These are phyloP conservation scores for Phrixothrix hirtus DNA, from an alignment of 2,888 invertebrate genomes.

Conservation along the genomic window DNA sequence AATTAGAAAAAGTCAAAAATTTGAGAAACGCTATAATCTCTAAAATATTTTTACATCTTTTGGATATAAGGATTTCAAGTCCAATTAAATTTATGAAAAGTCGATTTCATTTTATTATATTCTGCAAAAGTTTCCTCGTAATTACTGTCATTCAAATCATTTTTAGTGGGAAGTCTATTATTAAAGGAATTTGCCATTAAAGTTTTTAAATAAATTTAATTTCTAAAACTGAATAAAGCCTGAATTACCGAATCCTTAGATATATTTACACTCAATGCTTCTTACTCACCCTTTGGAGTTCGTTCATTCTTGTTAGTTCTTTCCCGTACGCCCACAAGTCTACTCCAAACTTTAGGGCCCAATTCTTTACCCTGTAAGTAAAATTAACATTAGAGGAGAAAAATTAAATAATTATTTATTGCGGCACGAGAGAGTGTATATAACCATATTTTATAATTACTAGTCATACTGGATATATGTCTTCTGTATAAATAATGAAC, in stretches of 20 bases:
- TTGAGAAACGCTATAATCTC: no score
- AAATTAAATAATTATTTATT: no score
- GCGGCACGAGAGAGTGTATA: no score
- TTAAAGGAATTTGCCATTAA: conserved; percentile 16
- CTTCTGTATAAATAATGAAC: no score
- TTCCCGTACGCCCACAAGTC: conserved; percentile 88
- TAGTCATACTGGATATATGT: no score
- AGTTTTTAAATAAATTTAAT: conserved; percentile 11
- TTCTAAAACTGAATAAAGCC: neutral
- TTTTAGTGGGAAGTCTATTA: conserved; percentile 7
- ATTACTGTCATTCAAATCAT: conserved; percentile 17
- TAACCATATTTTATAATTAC: no score
- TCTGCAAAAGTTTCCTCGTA: conserved; percentile 17
- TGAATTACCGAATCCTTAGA: conserved; percentile 1
- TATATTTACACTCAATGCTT: conserved; percentile 10
- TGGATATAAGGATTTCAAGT: conserved; percentile 14
- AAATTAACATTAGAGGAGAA: neutral
- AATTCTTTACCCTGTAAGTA: conserved; percentile 78
- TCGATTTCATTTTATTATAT: conserved; percentile 19
- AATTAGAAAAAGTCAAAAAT: no score
- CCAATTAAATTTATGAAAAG: conserved; percentile 20
- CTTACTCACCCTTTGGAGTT: conserved; percentile 78
- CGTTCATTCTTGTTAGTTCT: conserved; percentile 86
- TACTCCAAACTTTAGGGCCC: conserved; percentile 89
- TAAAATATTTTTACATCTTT: conserved; percentile 11